Percentiles rank a stretch among this genome's conserved stretches.
phyloP scores from a whole-genome alignment of 2,888 invertebrate species.

The Acanthacorydalis orientalis region DNA sequence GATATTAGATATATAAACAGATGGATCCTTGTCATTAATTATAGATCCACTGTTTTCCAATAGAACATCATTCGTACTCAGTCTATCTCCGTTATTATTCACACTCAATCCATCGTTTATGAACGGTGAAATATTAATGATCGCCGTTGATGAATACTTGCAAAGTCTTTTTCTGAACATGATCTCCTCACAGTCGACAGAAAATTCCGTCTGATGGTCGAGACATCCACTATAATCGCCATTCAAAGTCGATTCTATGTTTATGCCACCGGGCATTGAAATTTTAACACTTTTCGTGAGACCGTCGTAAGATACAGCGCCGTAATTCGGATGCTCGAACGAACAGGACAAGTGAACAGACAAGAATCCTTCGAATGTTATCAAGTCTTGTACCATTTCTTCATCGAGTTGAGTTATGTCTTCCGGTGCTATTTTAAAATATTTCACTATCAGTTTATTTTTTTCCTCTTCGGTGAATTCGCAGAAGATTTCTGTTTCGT shows the following conservation, averaged over 20 bases:
- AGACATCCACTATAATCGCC: background rate
- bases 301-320: slow-evolving; percentile 31
- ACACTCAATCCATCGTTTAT: too few relatives aligned
- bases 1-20: too few relatives aligned
- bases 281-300: slow-evolving; percentile 16
- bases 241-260: slow-evolving; percentile 12
- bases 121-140: too few relatives aligned
- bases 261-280: slow-evolving; percentile 17
- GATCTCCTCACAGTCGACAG: too few relatives aligned
- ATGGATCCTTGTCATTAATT: too few relatives aligned
- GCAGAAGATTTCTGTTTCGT: slow-evolving; percentile 15
- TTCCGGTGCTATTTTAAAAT: background rate
- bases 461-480: slow-evolving; percentile 19
- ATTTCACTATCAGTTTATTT: background rate
- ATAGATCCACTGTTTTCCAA: too few relatives aligned
- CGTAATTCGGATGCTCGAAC: slow-evolving; percentile 34
- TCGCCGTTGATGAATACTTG: too few relatives aligned
- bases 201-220: background rate
- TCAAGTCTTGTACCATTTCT: background rate
- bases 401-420: background rate
- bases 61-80: too few relatives aligned
- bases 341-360: slow-evolving; percentile 18
- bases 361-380: slow-evolving; percentile 18
- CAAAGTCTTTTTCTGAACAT: too few relatives aligned
- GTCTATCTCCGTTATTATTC: too few relatives aligned